Base-by-base conservation (phyloP, 2,888 invertebrate species). In the Idaea aversata region DNA sequence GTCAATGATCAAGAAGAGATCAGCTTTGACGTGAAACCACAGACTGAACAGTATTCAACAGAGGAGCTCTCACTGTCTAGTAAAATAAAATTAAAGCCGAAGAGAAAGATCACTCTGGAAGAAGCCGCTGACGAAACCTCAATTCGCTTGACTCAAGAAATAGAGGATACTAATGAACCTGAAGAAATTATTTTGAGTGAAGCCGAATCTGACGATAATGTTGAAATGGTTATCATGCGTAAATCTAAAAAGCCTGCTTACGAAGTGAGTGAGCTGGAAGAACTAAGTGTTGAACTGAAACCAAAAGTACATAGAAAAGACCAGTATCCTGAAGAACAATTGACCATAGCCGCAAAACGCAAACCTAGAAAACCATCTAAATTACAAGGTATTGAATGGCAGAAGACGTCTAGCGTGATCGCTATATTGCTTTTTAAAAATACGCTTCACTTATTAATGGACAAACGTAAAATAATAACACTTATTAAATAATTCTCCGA, bases 11-110 rank as follows among this genome's bases (percentile, higher is more conserved):
- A 95, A 94, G 96, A 96, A 94, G 93, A 91, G 84, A 88, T 93
- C 38, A 84, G 77, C 68, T 93, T 88, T 77, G 91, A 93, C 66
- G 76, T 93, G 0, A 93, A 89, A 76, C 81, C 88, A 15, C 83
- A 83, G 73, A 76, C 76, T 35, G 88, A 90, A 47, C 86, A 87
- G 65, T 95, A 95, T 76, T 94, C 95, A 62, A 94, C 95, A 82
- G 96, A 96, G 91, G 95, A 96, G 80, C 91, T 96, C 69, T 95
- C 95, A 13, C 94, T 96, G 88, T 95, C 95, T 0, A 95, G 96
- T 71, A 95, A 95, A 86, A 95, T 96, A 34, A 95, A 94, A 85
- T 77, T 96, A 47, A 95, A 95, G 79, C 94, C 95, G 70, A 94
- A 93, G 80, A 94, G 94, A 75, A 94, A 94, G 65, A 87, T 93